phyloP scores from a whole-genome alignment of 92 coral and sea anemone genomes.

The Phenganax subtilis region DNA sequence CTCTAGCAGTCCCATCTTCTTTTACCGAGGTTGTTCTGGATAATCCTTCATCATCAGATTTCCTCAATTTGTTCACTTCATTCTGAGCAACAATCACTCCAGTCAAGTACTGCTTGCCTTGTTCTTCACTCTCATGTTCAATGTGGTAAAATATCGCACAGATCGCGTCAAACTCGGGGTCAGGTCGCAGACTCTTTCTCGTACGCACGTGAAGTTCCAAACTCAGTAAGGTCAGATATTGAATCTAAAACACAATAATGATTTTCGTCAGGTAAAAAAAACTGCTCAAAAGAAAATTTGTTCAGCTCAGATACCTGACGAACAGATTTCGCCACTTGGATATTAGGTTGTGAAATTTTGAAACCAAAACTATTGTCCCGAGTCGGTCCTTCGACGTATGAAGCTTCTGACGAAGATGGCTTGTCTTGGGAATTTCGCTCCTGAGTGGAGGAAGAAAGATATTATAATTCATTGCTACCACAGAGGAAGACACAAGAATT shows the following conservation, averaged over 20 bases:
- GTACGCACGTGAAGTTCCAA: constrained; percentile 86
- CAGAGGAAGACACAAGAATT: background rate
- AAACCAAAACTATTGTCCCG: constrained; percentile 91
- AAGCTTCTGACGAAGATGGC: constrained; percentile 38
- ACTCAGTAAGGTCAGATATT: constrained; percentile 79
- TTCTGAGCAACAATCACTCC: constrained; percentile 77
- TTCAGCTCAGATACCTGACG: constrained; percentile 60
- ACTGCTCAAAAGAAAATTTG: background rate
- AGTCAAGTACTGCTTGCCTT: constrained; percentile 54
- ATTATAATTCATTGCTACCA: background rate
- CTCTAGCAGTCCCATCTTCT: background rate
- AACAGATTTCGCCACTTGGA: constrained; percentile 69
- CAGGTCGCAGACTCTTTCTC: constrained; percentile 72
- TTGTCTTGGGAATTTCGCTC: constrained; percentile 1
- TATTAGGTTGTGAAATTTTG: constrained; percentile 75
- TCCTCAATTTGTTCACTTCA: constrained; percentile 53
- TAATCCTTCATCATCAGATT: constrained; percentile 21
- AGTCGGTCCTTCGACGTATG: constrained; percentile 92
- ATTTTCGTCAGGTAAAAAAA: background rate
- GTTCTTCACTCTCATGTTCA: constrained; percentile 60
- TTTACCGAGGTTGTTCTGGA: constrained; percentile 22
- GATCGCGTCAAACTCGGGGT: constrained; percentile 92
- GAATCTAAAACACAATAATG: constrained; percentile 52
- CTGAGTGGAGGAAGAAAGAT: background rate
- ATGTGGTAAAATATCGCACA: constrained; percentile 84